phyloP scores from a whole-genome alignment of 2,113 vertebrate species.

The Sminthopsis crassicaudata region DNA sequence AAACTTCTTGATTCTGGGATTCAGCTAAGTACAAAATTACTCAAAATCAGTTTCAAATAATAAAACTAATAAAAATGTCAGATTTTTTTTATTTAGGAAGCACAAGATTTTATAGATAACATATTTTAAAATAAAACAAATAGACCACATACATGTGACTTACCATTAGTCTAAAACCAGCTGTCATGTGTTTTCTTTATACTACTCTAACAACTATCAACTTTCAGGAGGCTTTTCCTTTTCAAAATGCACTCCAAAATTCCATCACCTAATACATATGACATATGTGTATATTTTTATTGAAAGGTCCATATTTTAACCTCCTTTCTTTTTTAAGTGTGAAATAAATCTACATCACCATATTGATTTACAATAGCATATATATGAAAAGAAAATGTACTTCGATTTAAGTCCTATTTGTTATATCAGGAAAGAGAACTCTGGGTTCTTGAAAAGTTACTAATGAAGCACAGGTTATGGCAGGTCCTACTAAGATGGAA shows the following conservation, averaged over 20 bases:
- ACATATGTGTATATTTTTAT: too few species aligned
- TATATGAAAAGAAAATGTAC: too few species aligned
- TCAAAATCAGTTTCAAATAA: background rate
- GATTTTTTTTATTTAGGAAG: conserved; percentile 11
- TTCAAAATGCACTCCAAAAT: background rate
- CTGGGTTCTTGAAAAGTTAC: too few species aligned
- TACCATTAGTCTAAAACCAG: background rate
- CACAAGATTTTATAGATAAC: background rate
- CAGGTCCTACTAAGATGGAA: too few species aligned
- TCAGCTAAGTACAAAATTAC: background rate
- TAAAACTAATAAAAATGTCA: conserved; percentile 21
- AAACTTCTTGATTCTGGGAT: too few species aligned
- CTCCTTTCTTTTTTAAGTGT: conserved; percentile 7
- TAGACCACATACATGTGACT: background rate
- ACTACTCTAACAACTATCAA: conserved; percentile 26
- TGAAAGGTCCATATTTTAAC: too few species aligned
- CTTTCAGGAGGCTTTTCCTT: conserved; percentile 16
- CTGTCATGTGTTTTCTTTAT: background rate
- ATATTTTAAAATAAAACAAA: background rate
- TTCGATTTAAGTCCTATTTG: too few species aligned
- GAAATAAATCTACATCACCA: background rate
- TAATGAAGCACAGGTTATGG: too few species aligned
- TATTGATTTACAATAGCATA: too few species aligned
- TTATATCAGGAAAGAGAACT: too few species aligned
- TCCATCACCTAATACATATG: conserved; percentile 9